Conservation (phyloP, 37 sponge, comb jelly and placozoan genomes). For the Crambe crambe region DNA sequence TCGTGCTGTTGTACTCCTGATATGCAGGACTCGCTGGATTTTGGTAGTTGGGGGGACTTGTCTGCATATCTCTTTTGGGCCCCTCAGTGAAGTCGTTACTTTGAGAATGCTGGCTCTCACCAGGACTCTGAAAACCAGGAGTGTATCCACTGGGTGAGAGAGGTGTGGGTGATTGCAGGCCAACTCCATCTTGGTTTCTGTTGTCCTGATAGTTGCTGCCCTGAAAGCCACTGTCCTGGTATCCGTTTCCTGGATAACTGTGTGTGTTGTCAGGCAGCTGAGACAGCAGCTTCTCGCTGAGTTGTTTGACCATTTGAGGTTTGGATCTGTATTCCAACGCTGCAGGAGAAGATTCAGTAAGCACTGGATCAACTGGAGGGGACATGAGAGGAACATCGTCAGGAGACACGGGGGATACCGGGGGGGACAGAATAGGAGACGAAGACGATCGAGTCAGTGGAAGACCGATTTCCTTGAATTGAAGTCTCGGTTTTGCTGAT, state of each 20-base stretch:
- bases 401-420: too few relatives aligned
- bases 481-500: background rate
- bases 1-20: background rate
- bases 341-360: too few relatives aligned
- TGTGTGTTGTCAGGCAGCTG: too few relatives aligned
- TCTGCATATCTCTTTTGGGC: background rate
- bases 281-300: too few relatives aligned
- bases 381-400: too few relatives aligned
- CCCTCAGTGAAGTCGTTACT: background rate
- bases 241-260: background rate
- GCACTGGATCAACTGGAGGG: too few relatives aligned
- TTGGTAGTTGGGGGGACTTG: background rate
- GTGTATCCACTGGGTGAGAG: too few relatives aligned
- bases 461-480: constrained; percentile 35
- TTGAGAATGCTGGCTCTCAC: background rate
- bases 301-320: background rate
- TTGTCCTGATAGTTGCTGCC: too few relatives aligned
- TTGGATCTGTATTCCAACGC: background rate
- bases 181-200: background rate
- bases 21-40: background rate
- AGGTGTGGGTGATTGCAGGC: too few relatives aligned
- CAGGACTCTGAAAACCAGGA: too few relatives aligned
- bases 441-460: constrained; percentile 12
- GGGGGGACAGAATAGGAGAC: background rate
- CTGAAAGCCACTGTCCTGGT: too few relatives aligned